Percentiles rank a stretch among this genome's conserved stretches.
phyloP scores from a whole-genome alignment of 2,888 invertebrate genomes.

The Atethmia centrago region DNA sequence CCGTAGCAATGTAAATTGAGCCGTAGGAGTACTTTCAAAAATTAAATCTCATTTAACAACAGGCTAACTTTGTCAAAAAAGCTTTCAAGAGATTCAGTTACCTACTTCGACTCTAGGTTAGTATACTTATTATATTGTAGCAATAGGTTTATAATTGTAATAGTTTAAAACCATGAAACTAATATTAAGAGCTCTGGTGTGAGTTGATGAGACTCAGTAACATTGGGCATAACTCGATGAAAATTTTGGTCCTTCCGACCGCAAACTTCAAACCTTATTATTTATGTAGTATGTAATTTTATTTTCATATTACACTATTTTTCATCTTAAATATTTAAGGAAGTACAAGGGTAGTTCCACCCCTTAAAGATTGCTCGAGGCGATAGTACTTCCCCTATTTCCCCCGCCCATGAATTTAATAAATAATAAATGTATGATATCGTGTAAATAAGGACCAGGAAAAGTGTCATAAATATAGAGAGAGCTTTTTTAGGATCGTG shows the following conservation, averaged over 20 bases:
- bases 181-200: neutral
- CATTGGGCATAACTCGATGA: neutral
- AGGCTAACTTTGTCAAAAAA: neutral
- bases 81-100: neutral
- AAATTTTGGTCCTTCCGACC: slow-evolving; percentile 9
- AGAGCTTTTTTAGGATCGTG: slow-evolving; percentile 17
- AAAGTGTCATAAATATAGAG: slow-evolving; percentile 33
- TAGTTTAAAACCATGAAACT: neutral
- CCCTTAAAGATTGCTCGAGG: slow-evolving; percentile 49
- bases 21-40: too few relatives aligned
- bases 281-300: slow-evolving; percentile 27
- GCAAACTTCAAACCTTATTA: slow-evolving; percentile 14
- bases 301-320: slow-evolving; percentile 43
- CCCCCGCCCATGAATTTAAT: slow-evolving; percentile 43
- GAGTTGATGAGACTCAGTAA: too few relatives aligned
- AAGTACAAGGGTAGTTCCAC: slow-evolving; percentile 36
- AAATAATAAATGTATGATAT: slow-evolving; percentile 58
- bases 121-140: neutral
- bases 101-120: neutral
- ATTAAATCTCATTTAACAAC: too few relatives aligned
- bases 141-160: neutral
- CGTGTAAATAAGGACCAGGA: slow-evolving; percentile 48
- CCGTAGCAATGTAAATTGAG: too few relatives aligned
- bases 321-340: slow-evolving; percentile 53
- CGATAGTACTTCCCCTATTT: slow-evolving; percentile 47